These are phyloP conservation scores for Rotaria macrura DNA, from an alignment of 2,888 invertebrate species.

Conservation along the genomic window DNA sequence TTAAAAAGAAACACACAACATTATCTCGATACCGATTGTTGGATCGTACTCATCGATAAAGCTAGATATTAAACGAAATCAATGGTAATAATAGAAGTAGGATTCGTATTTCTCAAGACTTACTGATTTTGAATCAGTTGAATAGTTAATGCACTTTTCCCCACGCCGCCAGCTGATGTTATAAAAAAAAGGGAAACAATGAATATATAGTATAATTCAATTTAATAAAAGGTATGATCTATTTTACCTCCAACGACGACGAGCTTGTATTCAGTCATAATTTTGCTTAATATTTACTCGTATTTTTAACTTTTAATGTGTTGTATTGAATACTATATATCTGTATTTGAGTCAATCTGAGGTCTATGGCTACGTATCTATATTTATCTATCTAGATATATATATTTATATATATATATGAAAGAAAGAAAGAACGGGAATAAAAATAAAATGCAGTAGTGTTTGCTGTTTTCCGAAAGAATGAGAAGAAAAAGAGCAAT, in stretches of 20 bases:
- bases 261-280: conserved; percentile 33
- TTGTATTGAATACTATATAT: not conserved
- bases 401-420: not conserved
- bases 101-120: not conserved
- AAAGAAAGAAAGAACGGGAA: not conserved
- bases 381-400: not conserved
- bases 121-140: conserved; percentile 33
- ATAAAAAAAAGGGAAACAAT: not conserved
- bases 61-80: conserved; percentile 43
- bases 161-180: conserved; percentile 71
- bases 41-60: conserved; percentile 90
- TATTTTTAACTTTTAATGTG: not conserved
- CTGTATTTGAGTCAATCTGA: not conserved
- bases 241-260: conserved; percentile 32
- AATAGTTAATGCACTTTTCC: conserved; percentile 77
- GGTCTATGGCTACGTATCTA: not conserved
- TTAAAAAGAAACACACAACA: not conserved
- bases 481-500: not conserved
- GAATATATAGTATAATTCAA: not conserved
- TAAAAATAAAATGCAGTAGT: not conserved
- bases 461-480: not conserved
- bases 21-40: conserved; percentile 60
- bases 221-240: not conserved
- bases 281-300: not conserved
- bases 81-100: not conserved